A percentile compares a stretch with the other conserved stretches of the same genome.
phyloP scores from a whole-genome alignment of 2,888 invertebrate genomes.

The Isotomurus palustris region DNA sequence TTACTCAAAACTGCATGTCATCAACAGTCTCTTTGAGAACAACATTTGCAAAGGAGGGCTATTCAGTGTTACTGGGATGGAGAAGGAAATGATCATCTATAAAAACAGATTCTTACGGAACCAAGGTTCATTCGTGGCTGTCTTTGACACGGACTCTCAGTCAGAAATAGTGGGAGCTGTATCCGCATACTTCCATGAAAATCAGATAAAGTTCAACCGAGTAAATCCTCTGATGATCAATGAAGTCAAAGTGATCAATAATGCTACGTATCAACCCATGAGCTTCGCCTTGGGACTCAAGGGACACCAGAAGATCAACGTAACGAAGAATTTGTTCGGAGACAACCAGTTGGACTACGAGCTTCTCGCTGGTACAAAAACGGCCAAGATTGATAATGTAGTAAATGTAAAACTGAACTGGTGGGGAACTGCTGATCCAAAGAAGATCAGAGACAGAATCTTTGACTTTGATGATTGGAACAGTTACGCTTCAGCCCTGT shows the following conservation, averaged over 20 bases:
- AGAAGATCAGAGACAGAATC: conserved; percentile 72
- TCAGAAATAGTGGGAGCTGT: conserved; percentile 86
- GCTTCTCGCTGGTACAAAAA: conserved; percentile 76
- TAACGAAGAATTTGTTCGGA: conserved; percentile 82
- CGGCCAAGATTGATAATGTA: conserved; percentile 78
- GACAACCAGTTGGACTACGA: conserved; percentile 82
- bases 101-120: conserved; percentile 76
- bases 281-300: conserved; percentile 85
- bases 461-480: conserved; percentile 99
- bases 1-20: conserved; percentile 82
- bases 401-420: conserved; percentile 90
- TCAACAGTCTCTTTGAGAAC: conserved; percentile 74
- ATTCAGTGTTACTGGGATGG: conserved; percentile 85
- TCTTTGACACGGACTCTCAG: conserved; percentile 84
- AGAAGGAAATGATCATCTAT: conserved; percentile 82
- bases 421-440: conserved; percentile 82
- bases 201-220: conserved; percentile 68
- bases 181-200: conserved; percentile 70
- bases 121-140: conserved; percentile 73
- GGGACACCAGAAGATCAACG: conserved; percentile 88
- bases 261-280: conserved; percentile 54
- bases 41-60: conserved; percentile 79
- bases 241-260: conserved; percentile 47
- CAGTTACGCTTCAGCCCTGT: conserved; percentile 88
- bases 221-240: conserved; percentile 44